Evolutionary conservation across 53 echinoderm and acorn worm species (phyloP).

Genomic region (Astropecten irregularis): DNA sequence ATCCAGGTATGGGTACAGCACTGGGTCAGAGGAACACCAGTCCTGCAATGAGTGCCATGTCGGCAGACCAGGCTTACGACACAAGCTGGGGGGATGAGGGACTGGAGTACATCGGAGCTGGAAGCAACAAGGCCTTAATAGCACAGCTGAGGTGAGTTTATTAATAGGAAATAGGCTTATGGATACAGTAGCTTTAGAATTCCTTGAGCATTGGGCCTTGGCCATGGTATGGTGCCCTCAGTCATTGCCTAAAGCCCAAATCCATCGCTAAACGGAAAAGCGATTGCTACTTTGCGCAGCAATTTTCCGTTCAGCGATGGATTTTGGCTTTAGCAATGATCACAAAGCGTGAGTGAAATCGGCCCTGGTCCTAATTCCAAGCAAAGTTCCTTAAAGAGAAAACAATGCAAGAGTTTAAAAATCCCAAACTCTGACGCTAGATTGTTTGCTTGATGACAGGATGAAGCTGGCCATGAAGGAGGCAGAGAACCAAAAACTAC

Average conservation of each 20-base stretch:
- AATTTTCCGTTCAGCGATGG: no score
- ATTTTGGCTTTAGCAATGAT: no score
- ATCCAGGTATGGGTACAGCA: background rate
- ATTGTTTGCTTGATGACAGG: slow-evolving; percentile 19
- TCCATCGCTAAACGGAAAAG: no score
- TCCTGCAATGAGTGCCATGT: slow-evolving; percentile 10
- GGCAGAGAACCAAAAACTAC: slow-evolving; percentile 67
- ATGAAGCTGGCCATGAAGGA: slow-evolving; percentile 81
- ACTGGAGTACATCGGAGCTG: background rate
- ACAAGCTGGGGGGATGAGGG: slow-evolving; percentile 25
- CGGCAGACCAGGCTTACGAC: slow-evolving; percentile 13
- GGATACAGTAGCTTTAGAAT: background rate
- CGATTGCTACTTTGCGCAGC: no score
- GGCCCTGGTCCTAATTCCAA: no score
- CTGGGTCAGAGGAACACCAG: slow-evolving; percentile 14
- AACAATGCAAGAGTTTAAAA: no score
- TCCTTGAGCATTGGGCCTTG: no score
- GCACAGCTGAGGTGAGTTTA: slow-evolving; percentile 45
- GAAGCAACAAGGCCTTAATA: slow-evolving; percentile 51
- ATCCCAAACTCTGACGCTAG: no score
- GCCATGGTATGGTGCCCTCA: no score
- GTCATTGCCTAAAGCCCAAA: no score
- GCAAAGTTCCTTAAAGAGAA: no score
- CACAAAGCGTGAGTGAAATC: no score
- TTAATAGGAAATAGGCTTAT: background rate